Percentiles rank a stretch among this genome's conserved stretches.
Evolutionary conservation across 2,888 invertebrate species (phyloP).

Genomic region (Melolontha melolontha): DNA sequence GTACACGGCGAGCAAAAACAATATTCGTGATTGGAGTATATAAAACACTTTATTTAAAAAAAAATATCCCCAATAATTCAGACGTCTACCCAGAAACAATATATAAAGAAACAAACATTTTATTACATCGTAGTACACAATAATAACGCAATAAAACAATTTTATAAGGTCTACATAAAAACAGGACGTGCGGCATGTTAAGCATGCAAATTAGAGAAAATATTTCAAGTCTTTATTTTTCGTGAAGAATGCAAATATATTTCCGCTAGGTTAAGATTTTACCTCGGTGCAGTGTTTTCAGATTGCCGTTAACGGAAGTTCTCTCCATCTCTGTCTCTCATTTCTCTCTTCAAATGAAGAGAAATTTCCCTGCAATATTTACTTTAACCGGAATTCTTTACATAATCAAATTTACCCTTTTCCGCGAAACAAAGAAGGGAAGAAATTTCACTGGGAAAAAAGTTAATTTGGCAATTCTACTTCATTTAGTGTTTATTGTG

Average conservation of each 20-base stretch:
- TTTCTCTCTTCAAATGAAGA: constrained; percentile 11
- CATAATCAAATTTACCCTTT: constrained; percentile 5
- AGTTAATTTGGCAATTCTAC: constrained; percentile 27
- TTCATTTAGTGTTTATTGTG: constrained; percentile 27
- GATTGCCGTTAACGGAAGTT: not conserved
- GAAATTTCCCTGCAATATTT: constrained; percentile 29
- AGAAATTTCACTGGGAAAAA: constrained; percentile 1
- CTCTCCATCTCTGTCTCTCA: not conserved
- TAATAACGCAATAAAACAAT: constrained; percentile 10
- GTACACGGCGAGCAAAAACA: too few species aligned
- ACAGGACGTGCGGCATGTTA: constrained; percentile 26
- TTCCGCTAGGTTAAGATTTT: constrained; percentile 13
- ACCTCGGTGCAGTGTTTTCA: not conserved
- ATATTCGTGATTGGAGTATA: too few species aligned
- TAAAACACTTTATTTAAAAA: too few species aligned
- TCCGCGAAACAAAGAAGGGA: not conserved
- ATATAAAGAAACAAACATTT: too few species aligned
- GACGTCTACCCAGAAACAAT: too few species aligned
- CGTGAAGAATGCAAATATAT: constrained; percentile 21
- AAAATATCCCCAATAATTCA: too few species aligned
- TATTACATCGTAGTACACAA: too few species aligned
- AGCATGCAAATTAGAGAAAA: constrained; percentile 37
- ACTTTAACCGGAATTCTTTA: constrained; percentile 34
- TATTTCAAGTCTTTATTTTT: constrained; percentile 35
- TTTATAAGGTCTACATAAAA: constrained; percentile 2